Evolutionary conservation across 2,888 invertebrate genomes (phyloP), one percentile per base, ranked within the genome.

Genomic region (Timema podura): DNA sequence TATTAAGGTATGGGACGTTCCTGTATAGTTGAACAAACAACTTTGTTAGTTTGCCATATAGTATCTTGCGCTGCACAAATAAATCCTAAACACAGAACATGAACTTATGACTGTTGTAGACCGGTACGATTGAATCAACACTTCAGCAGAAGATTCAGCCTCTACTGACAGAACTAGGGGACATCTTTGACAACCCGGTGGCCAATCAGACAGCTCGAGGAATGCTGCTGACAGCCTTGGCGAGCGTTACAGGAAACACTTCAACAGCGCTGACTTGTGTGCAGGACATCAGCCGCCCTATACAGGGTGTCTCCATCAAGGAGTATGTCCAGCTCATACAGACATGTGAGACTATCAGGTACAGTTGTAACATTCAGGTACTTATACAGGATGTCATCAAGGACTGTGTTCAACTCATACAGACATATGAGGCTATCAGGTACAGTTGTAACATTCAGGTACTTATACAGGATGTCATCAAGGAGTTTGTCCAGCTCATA

Each of bases 151-250:
- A 89, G 61, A 88, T 91, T 13, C 85, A 91, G 74, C 85, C 87
- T 0, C 90, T 91, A 67, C 80, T 93, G 71, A 88, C 87, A 0
- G 87, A 91, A 44, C 82, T 93, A 73, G 87, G 89, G 49, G 92
- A 93, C 78, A 89, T 90, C 45, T 87, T 93, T 76, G 92, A 92
- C 81, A 88, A 87, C 72, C 90, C 91, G 3, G 89, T 91, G 10
- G 86, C 88, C 74, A 93, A 94, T 81, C 89, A 90, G 79, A 91
- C 92, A 0, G 89, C 91, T 61, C 83, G 91, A 59, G 89, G 88
- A 48, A 86, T 88, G 76, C 83, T 93, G 72, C 85, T 92, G 75
- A 85, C 87, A 1, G 89, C 91, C 71, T 82, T 92, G 68, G 87
- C 88, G 48, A 86, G 87, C 74, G 87, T 92, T 76, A 84, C 89